Conservation (phyloP, 2,113 vertebrate species). For the Condylura cristata region DNA sequence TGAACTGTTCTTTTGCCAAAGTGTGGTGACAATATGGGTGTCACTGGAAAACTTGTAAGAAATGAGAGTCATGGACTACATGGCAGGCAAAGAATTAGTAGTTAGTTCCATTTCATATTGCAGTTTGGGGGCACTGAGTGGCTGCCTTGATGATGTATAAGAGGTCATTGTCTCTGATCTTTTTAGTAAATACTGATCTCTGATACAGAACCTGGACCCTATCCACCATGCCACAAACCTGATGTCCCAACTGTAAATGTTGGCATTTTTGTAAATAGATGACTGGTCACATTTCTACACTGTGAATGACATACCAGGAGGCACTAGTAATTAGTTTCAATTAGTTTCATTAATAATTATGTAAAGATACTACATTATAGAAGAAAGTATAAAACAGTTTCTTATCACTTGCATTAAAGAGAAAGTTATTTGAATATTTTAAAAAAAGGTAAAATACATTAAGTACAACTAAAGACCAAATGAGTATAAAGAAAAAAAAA, state of each 20-base stretch:
- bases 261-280: not conserved
- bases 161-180: not conserved
- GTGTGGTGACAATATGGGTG: rapidly evolving
- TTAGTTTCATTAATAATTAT: not conserved
- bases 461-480: not conserved
- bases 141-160: not conserved
- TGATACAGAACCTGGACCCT: not conserved
- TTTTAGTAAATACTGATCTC: not conserved
- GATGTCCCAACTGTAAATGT: not conserved
- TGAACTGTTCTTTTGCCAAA: not conserved
- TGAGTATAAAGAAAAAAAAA: not conserved
- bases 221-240: not conserved
- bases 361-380: not conserved
- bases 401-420: not conserved
- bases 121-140: not conserved
- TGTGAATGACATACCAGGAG: not conserved
- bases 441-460: not conserved
- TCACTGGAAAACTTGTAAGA: not conserved
- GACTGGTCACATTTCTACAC: not conserved
- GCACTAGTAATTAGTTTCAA: not conserved
- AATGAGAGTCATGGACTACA: not conserved
- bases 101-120: no score
- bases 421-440: not conserved
- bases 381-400: not conserved
- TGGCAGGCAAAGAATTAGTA: not conserved